Evolutionary conservation across 2,888 invertebrate genomes (phyloP).

Genomic region (Falcaria lacertinaria): DNA sequence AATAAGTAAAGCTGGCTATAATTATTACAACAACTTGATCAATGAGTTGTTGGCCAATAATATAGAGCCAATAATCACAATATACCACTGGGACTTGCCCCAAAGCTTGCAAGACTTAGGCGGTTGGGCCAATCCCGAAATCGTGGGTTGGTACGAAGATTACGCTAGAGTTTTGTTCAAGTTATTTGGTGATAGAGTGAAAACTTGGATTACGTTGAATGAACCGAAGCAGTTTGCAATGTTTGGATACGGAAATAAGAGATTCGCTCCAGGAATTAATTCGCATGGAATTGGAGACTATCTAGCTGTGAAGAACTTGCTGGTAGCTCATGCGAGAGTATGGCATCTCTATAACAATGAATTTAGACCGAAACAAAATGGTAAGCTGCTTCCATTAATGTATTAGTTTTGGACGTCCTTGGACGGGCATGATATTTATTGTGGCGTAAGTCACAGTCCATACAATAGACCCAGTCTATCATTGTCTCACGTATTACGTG

Average conservation of each 20-base stretch:
- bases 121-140: slow-evolving; percentile 72
- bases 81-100: slow-evolving; percentile 80
- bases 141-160: slow-evolving; percentile 69
- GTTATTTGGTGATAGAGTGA: slow-evolving; percentile 71
- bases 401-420: no score
- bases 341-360: slow-evolving; percentile 67
- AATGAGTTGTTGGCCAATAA: slow-evolving; percentile 77
- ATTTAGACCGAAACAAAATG: slow-evolving; percentile 46
- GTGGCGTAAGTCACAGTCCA: no score
- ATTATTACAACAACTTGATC: slow-evolving; percentile 83
- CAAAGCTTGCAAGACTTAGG: slow-evolving; percentile 77
- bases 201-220: slow-evolving; percentile 81
- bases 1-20: slow-evolving; percentile 79
- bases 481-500: no score
- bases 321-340: slow-evolving; percentile 78
- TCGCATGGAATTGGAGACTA: slow-evolving; percentile 72
- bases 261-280: slow-evolving; percentile 54
- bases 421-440: no score
- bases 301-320: slow-evolving; percentile 67
- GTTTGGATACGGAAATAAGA: slow-evolving; percentile 62
- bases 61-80: slow-evolving; percentile 81
- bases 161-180: slow-evolving; percentile 67
- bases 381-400: slow-evolving; percentile 27
- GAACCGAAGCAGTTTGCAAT: slow-evolving; percentile 70
- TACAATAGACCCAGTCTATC: no score